Evolutionary conservation across 2,888 invertebrate species (phyloP).

Genomic region (Troglohyphantes excavatus): DNA sequence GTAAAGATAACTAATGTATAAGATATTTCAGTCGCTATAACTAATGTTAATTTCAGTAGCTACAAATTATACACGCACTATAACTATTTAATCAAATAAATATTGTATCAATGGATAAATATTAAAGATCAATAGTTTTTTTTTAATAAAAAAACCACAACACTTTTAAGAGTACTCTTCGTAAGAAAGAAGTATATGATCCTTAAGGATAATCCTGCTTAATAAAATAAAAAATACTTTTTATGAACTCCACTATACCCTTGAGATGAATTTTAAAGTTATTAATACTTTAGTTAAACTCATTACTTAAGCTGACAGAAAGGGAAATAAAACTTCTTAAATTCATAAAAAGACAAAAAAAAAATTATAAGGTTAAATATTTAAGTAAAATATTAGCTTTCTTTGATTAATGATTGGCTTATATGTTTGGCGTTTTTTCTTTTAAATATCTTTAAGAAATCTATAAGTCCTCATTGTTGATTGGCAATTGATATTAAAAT

Average conservation of each 20-base stretch:
- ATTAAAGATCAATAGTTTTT: too few relatives aligned
- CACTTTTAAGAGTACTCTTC: too few relatives aligned
- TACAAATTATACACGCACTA: too few relatives aligned
- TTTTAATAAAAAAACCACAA: too few relatives aligned
- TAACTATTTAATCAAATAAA: too few relatives aligned
- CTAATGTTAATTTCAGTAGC: too few relatives aligned
- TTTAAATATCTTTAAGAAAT: neutral
- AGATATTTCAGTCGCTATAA: too few relatives aligned
- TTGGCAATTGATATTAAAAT: too few relatives aligned
- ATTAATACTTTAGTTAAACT: neutral
- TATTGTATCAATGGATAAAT: too few relatives aligned
- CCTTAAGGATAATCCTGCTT: conserved; percentile 10
- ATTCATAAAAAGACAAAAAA: neutral
- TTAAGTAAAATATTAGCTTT: conserved; percentile 13
- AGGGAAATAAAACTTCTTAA: conserved; percentile 4
- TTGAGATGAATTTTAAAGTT: conserved; percentile 4
- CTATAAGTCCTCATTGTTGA: too few relatives aligned
- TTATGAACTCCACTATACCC: neutral
- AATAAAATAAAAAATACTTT: conserved; percentile 23
- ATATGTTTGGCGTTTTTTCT: conserved; percentile 27
- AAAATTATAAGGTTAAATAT: conserved; percentile 24
- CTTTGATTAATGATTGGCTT: conserved; percentile 28
- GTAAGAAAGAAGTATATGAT: neutral
- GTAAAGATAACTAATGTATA: too few relatives aligned
- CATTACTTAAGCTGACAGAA: neutral